These are phyloP conservation scores for Acrobasis consociella DNA, from an alignment of 2,888 invertebrate genomes.

Conservation along the genomic window DNA sequence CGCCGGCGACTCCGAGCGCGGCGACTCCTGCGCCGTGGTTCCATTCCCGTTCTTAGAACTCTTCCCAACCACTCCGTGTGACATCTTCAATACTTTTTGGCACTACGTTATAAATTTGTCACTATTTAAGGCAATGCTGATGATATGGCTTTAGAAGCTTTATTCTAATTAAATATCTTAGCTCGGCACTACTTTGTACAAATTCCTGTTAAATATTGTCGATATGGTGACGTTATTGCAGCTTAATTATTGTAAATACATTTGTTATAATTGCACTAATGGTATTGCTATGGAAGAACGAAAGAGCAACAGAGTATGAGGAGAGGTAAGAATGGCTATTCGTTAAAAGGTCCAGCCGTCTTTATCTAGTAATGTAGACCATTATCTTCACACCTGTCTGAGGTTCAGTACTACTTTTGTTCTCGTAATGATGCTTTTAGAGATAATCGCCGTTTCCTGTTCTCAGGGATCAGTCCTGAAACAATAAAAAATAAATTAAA, in stretches of 20 bases:
- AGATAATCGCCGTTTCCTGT: conserved; percentile 48
- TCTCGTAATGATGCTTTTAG: conserved; percentile 41
- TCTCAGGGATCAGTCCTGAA: conserved; percentile 46
- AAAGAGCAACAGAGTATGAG: conserved; percentile 37
- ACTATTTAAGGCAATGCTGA: conserved; percentile 42
- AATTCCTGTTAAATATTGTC: conserved; percentile 44
- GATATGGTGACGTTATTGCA: conserved; percentile 47
- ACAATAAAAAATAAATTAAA: conserved; percentile 44
- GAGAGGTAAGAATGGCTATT: conserved; percentile 44
- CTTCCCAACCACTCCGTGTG: conserved; percentile 69
- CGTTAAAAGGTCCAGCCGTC: conserved; percentile 38
- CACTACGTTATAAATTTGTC: conserved; percentile 46
- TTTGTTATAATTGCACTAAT: conserved; percentile 19
- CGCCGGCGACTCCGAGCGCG: conserved; percentile 65
- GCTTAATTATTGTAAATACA: conserved; percentile 14
- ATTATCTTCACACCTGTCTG: conserved; percentile 59
- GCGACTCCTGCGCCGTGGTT: conserved; percentile 51
- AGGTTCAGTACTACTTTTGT: conserved; percentile 51
- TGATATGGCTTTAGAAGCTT: conserved; percentile 46
- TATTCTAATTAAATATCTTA: conserved; percentile 24
- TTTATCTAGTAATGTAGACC: conserved; percentile 62
- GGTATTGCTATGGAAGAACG: conserved; percentile 29
- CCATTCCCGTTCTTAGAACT: conserved; percentile 62
- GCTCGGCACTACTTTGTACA: conserved; percentile 20
- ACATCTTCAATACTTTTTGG: conserved; percentile 56